Evolutionary conservation across 2,888 invertebrate species (phyloP).

Genomic region (Adelognathus sp.): DNA sequence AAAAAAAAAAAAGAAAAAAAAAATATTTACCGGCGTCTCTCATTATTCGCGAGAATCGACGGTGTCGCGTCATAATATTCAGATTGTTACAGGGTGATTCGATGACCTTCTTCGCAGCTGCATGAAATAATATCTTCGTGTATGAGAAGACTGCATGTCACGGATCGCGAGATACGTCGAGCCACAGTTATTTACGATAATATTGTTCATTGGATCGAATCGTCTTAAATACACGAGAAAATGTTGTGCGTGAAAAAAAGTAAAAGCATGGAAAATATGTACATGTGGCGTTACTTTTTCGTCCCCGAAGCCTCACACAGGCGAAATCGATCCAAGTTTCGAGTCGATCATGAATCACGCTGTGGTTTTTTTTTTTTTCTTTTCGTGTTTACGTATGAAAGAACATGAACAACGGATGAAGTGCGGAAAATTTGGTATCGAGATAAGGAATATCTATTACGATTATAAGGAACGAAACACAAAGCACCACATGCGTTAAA

Average conservation of each 20-base stretch:
- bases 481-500: conserved; percentile 67
- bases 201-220: neutral
- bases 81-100: conserved; percentile 14
- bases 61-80: neutral
- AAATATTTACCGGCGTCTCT: neutral
- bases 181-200: neutral
- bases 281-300: neutral
- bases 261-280: neutral
- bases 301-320: no score
- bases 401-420: conserved; percentile 11
- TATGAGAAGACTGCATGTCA: neutral
- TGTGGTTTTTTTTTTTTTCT: neutral
- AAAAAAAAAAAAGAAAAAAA: no score
- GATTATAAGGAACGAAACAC: conserved; percentile 59
- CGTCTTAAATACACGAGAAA: no score
- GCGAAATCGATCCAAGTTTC: neutral
- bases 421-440: conserved; percentile 17
- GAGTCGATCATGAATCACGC: neutral
- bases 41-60: neutral
- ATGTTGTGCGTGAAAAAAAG: neutral
- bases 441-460: conserved; percentile 15
- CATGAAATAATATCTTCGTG: conserved; percentile 2
- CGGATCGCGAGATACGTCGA: neutral
- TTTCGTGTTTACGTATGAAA: no score
- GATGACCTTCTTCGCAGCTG: conserved; percentile 21